Evolutionary conservation across 2,888 invertebrate genomes (phyloP).

Genomic region (Chaetogeoica ovagalla): DNA sequence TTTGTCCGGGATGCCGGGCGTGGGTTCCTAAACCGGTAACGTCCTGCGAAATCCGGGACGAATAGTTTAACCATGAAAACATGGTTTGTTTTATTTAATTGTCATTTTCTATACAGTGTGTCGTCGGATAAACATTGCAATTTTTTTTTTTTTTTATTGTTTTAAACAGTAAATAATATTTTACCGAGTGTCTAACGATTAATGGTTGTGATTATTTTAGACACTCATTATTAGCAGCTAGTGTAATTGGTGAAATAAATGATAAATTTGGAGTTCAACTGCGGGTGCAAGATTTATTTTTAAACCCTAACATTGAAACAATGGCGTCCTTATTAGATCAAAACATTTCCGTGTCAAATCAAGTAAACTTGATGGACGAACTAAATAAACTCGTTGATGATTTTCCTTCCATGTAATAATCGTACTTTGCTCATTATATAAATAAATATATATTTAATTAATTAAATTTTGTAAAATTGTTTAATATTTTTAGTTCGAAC

Average conservation of each 20-base stretch:
- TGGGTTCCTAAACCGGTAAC: no score
- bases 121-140: no score
- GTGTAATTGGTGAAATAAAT: conserved; percentile 56
- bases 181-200: neutral
- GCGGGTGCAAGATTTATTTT: conserved; percentile 55
- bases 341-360: conserved; percentile 19
- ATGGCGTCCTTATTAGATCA: conserved; percentile 55
- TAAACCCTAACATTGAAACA: conserved; percentile 55
- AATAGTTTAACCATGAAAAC: no score
- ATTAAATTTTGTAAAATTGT: neutral
- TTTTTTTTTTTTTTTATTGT: neutral
- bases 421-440: neutral
- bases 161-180: neutral
- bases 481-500: conserved; percentile 54
- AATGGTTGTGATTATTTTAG: conserved; percentile 51
- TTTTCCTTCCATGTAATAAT: conserved; percentile 25
- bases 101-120: neutral
- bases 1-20: no score
- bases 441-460: neutral
- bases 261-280: conserved; percentile 54
- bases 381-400: conserved; percentile 40
- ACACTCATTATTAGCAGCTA: conserved; percentile 57
- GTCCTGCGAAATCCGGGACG: no score
- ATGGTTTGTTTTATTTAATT: no score
- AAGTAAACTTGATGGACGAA: conserved; percentile 51